Evolutionary conservation across 2,888 invertebrate genomes (phyloP).

Genomic region (Theristus sp.): DNA sequence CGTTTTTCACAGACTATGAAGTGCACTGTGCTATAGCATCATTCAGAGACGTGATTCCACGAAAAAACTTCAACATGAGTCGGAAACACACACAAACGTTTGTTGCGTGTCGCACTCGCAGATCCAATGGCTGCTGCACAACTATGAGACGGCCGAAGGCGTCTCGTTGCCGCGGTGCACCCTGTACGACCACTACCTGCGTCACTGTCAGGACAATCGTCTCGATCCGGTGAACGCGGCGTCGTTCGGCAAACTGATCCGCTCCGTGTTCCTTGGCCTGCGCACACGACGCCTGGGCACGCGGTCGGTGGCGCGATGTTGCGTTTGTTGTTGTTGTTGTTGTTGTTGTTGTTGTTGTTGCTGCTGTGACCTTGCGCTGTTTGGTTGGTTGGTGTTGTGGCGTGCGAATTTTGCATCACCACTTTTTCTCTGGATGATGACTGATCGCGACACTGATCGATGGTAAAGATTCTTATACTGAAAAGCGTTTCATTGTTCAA

Average conservation of each 20-base stretch:
- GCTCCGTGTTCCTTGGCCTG: conserved; percentile 88
- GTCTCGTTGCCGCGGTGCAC: conserved; percentile 81
- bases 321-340: not conserved
- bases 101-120: conserved; percentile 19
- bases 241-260: conserved; percentile 93
- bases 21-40: not conserved
- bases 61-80: too few relatives aligned
- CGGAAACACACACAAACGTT: too few relatives aligned
- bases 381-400: not conserved
- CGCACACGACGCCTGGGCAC: conserved; percentile 84
- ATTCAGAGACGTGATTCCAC: too few relatives aligned
- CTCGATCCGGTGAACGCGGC: conserved; percentile 97
- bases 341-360: not conserved
- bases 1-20: not conserved
- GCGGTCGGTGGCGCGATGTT: conserved; percentile 40
- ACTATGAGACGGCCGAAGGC: conserved; percentile 92
- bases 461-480: too few relatives aligned
- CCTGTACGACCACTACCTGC: conserved; percentile 84
- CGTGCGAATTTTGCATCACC: too few relatives aligned
- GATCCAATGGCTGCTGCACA: conserved; percentile 86
- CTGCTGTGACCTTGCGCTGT: not conserved
- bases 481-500: too few relatives aligned
- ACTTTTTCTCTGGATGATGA: too few relatives aligned
- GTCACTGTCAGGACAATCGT: conserved; percentile 68
- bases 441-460: too few relatives aligned